Conservation (phyloP, 1,140 invertebrate species). For the Bombus soroeensis region DNA sequence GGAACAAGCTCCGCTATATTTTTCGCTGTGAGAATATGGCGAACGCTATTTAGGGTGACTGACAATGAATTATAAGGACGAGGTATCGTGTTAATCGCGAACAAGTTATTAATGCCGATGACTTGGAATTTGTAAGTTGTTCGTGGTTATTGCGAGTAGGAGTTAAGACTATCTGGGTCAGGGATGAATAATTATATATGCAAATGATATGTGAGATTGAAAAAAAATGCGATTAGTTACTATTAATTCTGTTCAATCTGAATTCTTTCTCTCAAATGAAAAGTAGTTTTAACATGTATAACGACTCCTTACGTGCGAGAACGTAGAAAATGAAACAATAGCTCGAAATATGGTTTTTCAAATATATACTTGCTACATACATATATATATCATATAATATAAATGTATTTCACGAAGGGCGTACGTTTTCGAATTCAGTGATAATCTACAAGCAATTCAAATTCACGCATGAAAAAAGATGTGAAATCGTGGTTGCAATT, state of each 20-base stretch:
- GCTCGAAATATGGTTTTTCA: too few species aligned
- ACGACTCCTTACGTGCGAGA: too few species aligned
- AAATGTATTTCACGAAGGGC: neutral
- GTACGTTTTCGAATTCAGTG: neutral
- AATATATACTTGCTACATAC: neutral
- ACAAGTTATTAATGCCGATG: neutral
- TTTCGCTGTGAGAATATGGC: neutral
- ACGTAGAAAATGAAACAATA: too few species aligned
- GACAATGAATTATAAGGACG: neutral
- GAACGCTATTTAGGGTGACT: neutral
- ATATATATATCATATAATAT: neutral
- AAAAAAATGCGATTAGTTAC: neutral
- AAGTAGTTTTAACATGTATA: too few species aligned
- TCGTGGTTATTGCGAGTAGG: too few species aligned
- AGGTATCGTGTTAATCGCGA: neutral
- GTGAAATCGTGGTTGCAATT: neutral
- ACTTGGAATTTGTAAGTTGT: neutral
- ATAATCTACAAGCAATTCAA: neutral
- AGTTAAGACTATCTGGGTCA: too few species aligned
- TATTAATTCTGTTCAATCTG: neutral
- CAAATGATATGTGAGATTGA: neutral
- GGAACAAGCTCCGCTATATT: neutral
- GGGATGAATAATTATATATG: neutral
- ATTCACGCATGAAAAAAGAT: neutral
- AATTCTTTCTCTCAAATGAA: too few species aligned